phyloP scores from a whole-genome alignment of 1,140 invertebrate genomes.

The Bemisia tabaci region DNA sequence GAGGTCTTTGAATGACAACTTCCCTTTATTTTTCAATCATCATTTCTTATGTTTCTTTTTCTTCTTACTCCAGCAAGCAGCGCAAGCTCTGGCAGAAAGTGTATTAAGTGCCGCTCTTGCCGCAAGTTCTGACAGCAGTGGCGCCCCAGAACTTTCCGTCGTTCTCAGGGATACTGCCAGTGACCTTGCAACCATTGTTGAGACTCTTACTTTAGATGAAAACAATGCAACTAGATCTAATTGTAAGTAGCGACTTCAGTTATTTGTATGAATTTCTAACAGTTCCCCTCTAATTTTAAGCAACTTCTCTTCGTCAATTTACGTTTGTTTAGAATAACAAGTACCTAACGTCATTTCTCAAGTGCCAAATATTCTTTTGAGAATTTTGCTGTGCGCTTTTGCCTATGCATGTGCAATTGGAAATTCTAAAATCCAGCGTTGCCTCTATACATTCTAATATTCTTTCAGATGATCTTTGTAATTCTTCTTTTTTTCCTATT shows the following conservation, averaged over 20 bases:
- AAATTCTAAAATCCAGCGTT: too few relatives aligned
- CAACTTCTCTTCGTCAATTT: too few relatives aligned
- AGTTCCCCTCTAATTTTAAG: too few relatives aligned
- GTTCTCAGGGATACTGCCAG: constrained; percentile 48
- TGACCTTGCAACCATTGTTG: constrained; percentile 72
- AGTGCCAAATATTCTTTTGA: too few relatives aligned
- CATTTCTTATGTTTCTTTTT: constrained; percentile 1
- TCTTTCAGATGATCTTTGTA: too few relatives aligned
- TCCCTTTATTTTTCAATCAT: neutral
- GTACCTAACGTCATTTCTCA: too few relatives aligned
- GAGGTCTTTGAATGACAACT: too few relatives aligned
- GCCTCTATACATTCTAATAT: too few relatives aligned
- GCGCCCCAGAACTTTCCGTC: constrained; percentile 37
- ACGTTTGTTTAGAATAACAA: too few relatives aligned
- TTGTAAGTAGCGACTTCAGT: neutral
- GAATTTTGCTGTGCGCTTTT: too few relatives aligned
- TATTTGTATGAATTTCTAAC: neutral
- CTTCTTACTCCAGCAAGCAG: constrained; percentile 48
- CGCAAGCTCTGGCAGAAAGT: constrained; percentile 78
- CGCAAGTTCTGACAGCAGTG: constrained; percentile 44
- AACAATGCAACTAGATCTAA: constrained; percentile 13
- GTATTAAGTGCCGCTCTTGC: constrained; percentile 67
- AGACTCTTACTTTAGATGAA: constrained; percentile 53
- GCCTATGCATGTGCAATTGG: too few relatives aligned
- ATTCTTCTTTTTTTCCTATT: neutral